phyloP scores from a whole-genome alignment of 1,140 invertebrate species.

The Drosophila pallidifrons region DNA sequence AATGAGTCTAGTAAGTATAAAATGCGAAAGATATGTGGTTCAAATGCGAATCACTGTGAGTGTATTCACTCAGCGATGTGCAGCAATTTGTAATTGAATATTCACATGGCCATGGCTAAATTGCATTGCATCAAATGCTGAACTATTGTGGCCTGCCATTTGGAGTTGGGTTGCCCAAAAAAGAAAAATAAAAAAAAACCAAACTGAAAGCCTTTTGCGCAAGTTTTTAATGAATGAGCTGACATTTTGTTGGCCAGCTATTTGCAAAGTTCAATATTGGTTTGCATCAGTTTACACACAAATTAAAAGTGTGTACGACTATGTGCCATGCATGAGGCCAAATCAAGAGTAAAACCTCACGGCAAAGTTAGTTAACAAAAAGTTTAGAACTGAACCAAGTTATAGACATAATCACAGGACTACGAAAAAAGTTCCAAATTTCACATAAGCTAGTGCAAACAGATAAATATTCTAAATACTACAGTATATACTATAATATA shows the following conservation, averaged over 20 bases:
- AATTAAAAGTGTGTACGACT: slow-evolving; percentile 60
- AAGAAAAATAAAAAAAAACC: neutral
- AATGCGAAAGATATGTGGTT: too few species aligned
- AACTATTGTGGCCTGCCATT: slow-evolving; percentile 55
- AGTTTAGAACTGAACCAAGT: slow-evolving; percentile 43
- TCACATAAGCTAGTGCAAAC: slow-evolving; percentile 1
- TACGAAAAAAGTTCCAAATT: neutral
- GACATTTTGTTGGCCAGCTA: slow-evolving; percentile 66
- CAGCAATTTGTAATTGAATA: slow-evolving; percentile 38
- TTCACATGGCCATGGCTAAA: slow-evolving; percentile 39
- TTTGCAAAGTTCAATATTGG: slow-evolving; percentile 77
- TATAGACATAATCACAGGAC: slow-evolving; percentile 58
- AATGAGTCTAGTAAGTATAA: too few species aligned
- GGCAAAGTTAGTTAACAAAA: slow-evolving; percentile 64
- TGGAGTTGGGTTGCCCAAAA: slow-evolving; percentile 53
- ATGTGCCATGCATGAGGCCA: slow-evolving; percentile 26
- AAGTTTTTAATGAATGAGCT: slow-evolving; percentile 77
- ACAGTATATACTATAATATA: too few species aligned
- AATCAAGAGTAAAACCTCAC: slow-evolving; percentile 43
- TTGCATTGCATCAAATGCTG: slow-evolving; percentile 28
- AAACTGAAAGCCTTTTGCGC: slow-evolving; percentile 58
- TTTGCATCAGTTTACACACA: slow-evolving; percentile 75
- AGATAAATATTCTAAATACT: too few species aligned
- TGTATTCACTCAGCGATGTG: slow-evolving; percentile 3
- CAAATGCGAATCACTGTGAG: neutral